Evolutionary conservation across 2,113 vertebrate species (phyloP).

Genomic region (rat (Rattus norvegicus)): DNA sequence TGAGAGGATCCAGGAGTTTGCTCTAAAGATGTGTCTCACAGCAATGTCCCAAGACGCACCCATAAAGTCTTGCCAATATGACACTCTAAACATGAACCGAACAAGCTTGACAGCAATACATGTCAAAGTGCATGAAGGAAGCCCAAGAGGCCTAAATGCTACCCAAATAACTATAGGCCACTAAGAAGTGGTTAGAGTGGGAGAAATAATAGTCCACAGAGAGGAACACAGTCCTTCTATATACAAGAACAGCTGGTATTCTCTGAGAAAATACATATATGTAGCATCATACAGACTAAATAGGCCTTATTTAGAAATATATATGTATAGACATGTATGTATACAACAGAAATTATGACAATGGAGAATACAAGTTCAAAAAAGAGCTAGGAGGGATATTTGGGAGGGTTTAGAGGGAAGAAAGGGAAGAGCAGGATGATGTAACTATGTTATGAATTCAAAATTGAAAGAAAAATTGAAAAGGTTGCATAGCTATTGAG

Average conservation of each 20-base stretch:
- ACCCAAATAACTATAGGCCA: background rate
- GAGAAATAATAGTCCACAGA: background rate
- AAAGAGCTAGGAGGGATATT: background rate
- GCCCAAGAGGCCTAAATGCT: background rate
- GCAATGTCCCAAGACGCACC: background rate
- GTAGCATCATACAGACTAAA: background rate
- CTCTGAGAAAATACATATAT: background rate
- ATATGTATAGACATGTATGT: background rate
- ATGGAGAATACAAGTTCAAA: background rate
- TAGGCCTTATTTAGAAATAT: background rate
- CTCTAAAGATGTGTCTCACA: background rate
- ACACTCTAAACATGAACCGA: background rate
- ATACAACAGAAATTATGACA: background rate
- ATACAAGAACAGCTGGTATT: background rate
- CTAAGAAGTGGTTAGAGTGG: background rate
- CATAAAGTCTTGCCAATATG: background rate
- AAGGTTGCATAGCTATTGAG: background rate
- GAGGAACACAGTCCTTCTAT: too few species aligned
- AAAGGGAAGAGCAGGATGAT: background rate
- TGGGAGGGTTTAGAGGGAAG: background rate
- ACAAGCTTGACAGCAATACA: too few species aligned
- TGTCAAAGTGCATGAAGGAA: background rate
- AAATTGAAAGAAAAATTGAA: background rate
- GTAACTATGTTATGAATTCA: background rate
- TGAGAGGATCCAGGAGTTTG: background rate